phyloP scores from a whole-genome alignment of 2,113 vertebrate species.

The Marmota flaviventris region DNA sequence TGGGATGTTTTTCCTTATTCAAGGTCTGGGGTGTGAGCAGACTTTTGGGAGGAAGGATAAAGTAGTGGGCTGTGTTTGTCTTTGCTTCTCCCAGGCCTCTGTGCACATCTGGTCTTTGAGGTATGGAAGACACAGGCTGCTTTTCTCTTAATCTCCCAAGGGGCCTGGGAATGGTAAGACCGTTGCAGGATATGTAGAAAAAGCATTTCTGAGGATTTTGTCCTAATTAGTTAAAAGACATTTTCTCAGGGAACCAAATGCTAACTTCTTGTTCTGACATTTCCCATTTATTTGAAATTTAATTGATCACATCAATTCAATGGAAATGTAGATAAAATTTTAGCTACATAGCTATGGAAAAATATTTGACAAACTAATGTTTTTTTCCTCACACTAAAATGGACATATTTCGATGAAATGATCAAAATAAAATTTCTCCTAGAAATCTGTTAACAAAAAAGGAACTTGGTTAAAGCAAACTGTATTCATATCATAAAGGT shows the following conservation, averaged over 20 bases:
- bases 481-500: neutral
- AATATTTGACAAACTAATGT: neutral
- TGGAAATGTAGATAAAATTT: neutral
- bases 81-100: neutral
- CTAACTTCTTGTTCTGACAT: conserved; percentile 12
- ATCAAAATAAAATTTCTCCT: neutral
- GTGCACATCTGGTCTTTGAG: neutral
- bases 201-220: neutral
- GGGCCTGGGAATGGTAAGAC: neutral
- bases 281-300: neutral
- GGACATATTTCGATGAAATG: conserved; percentile 5
- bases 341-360: neutral
- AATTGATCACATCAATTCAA: neutral
- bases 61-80: neutral
- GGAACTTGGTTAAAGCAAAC: conserved; percentile 52
- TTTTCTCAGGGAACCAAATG: neutral
- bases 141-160: neutral
- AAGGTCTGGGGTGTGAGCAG: neutral
- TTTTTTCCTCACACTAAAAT: conserved; percentile 41
- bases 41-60: conserved; percentile 31
- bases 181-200: neutral
- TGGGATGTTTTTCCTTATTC: conserved; percentile 67
- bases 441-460: neutral
- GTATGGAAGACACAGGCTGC: neutral
- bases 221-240: neutral